phyloP scores from a whole-genome alignment of 2,888 invertebrate genomes.

The Invenusta paracnida region DNA sequence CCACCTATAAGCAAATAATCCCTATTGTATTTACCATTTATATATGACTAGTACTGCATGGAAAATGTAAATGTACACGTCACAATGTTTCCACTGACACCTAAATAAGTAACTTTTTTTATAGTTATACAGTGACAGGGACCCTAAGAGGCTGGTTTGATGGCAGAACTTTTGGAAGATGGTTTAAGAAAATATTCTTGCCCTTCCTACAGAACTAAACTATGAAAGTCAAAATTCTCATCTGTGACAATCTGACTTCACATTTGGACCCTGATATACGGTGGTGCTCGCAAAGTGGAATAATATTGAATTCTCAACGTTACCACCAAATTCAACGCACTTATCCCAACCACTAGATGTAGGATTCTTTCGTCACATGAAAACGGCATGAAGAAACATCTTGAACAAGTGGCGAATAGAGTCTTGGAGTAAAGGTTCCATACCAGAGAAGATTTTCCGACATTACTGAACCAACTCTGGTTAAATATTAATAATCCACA shows the following conservation, averaged over 20 bases:
- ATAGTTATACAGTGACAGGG: neutral
- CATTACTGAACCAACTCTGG: neutral
- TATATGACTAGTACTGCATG: neutral
- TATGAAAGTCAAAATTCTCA: neutral
- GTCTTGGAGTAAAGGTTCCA: neutral
- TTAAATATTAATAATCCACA: neutral
- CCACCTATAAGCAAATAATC: no score
- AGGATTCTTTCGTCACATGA: neutral
- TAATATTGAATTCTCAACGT: neutral
- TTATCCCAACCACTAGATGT: slow-evolving; percentile 17
- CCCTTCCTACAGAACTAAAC: neutral
- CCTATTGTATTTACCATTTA: no score
- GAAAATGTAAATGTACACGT: neutral
- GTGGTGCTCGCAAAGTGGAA: neutral
- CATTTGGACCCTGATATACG: neutral
- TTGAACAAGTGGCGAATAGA: neutral
- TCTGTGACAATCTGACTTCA: slow-evolving; percentile 6
- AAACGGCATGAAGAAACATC: neutral
- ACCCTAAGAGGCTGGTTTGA: slow-evolving; percentile 9
- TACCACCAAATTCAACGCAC: slow-evolving; percentile 10
- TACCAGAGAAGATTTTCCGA: neutral
- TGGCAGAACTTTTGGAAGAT: neutral
- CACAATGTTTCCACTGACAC: no score
- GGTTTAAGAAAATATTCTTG: neutral
- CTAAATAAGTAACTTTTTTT: no score